Conservation (phyloP, 2,797 vertebrate genomes). For the Lepilemur septentrionalis region DNA sequence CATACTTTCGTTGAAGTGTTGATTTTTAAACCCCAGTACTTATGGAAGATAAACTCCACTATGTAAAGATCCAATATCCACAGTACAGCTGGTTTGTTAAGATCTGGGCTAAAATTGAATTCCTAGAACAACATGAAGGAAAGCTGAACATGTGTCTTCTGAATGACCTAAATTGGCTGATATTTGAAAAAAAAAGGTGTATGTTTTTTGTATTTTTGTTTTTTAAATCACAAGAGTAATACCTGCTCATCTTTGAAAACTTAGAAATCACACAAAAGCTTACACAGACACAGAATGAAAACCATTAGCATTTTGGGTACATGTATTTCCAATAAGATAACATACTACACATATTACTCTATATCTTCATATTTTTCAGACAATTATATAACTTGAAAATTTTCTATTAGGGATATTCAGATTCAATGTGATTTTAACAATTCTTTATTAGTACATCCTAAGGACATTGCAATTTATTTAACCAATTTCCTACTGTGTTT, state of each 20-base stretch:
- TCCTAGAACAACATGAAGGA: neutral
- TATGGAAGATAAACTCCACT: neutral
- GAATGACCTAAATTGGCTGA: neutral
- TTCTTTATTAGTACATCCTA: neutral
- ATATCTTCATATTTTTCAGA: neutral
- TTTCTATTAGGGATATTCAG: neutral
- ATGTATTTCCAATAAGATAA: neutral
- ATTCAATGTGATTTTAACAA: neutral
- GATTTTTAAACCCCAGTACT: conserved; percentile 3
- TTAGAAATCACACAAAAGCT: neutral
- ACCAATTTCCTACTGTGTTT: neutral
- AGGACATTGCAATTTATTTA: neutral
- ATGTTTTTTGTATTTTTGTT: neutral
- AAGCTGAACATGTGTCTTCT: neutral
- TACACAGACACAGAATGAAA: neutral
- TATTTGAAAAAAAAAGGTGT: neutral
- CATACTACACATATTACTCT: neutral
- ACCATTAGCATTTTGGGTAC: neutral
- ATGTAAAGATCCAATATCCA: neutral
- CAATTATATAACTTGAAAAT: neutral
- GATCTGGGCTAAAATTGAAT: neutral
- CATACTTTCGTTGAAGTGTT: neutral
- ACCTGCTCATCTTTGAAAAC: neutral
- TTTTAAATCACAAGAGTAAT: neutral
- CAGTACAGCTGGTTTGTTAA: neutral